Evolutionary conservation across 2,888 invertebrate species (phyloP), one percentile per base, ranked within the genome.

Genomic region (Cheilosia impressa): DNA sequence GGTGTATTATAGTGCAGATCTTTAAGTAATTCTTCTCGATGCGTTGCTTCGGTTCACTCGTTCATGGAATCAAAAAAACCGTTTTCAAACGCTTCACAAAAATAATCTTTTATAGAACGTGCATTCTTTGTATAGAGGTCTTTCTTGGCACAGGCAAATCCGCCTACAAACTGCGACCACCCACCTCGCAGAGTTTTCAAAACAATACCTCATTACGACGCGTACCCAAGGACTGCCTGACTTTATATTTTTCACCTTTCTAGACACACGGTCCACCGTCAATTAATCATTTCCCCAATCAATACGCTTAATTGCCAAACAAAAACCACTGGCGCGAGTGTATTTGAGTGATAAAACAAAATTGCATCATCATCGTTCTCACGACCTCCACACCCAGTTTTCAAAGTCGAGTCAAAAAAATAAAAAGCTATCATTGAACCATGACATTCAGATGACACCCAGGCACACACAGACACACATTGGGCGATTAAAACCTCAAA

Each of bases 371-470:
- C 83, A 63, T 57, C 34, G 22, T 43, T 78, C 72, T 27, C 83
- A 78, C 72, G 72, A 62, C 71, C 38, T 72, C 78, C 82, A 72
- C 78, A 50, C 72, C 82, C 82, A 77, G 62, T 77, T 55, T 22
- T 34, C 31, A 50, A 53, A 38, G 69, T 31, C 52, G 31, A 63
- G 13, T 65, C 45, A 15, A 63, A 45, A 53, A 34, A 31, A 24
- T 55, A 55, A 62, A 34, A 31, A 24, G 31, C 13, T 2, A 45
- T 24, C 43, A 66, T 60, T 65, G 75, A 65, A 71, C 77, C 81
- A 62, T 81, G 81, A 81, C 85, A 85, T 81, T 85, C 85, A 77
- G 62, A 85, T 85, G 81, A 80, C 84, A 84, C 80, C 80, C 57
- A 84, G 75, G 13, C 38, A 31, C 1, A 27, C 27, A 27, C 27